A percentile compares a stretch with the other conserved stretches of the same genome.
Conservation (phyloP, 1,140 invertebrate species). For the Papilio machaon region DNA sequence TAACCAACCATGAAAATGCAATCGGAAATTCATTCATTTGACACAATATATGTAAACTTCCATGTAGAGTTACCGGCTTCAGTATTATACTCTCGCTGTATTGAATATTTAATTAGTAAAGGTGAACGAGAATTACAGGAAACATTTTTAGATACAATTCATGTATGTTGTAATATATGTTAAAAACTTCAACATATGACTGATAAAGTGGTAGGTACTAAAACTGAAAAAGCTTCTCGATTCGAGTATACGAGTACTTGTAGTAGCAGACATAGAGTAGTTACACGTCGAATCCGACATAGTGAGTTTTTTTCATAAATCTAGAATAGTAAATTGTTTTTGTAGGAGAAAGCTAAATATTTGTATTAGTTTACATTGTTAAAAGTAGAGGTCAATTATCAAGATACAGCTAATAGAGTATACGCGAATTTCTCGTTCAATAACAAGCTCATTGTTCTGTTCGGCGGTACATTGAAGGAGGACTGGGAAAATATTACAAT, state of each 20-base stretch:
- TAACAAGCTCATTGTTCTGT: conserved; percentile 38
- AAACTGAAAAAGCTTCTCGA: too few species aligned
- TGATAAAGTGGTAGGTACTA: too few species aligned
- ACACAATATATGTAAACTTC: conserved; percentile 11
- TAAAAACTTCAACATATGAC: too few species aligned
- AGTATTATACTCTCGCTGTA: not conserved
- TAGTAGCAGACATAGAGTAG: too few species aligned
- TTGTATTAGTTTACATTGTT: not conserved
- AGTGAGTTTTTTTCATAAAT: too few species aligned
- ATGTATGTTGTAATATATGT: too few species aligned
- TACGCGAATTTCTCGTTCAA: conserved; percentile 20
- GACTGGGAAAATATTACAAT: conserved; percentile 61
- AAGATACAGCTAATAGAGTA: not conserved
- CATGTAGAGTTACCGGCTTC: not conserved
- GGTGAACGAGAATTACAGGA: not conserved
- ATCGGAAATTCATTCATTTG: conserved; percentile 18
- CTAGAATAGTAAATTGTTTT: not conserved
- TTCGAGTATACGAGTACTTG: too few species aligned
- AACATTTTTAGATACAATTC: too few species aligned
- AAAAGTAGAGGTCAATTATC: conserved; percentile 3
- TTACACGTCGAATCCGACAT: not conserved
- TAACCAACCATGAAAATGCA: conserved; percentile 33
- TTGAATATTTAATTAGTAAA: not conserved
- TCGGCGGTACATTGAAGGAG: conserved; percentile 48
- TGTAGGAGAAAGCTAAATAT: not conserved